Evolutionary conservation across 1,140 invertebrate genomes (phyloP).

Genomic region (Melipona quadrifasciata): DNA sequence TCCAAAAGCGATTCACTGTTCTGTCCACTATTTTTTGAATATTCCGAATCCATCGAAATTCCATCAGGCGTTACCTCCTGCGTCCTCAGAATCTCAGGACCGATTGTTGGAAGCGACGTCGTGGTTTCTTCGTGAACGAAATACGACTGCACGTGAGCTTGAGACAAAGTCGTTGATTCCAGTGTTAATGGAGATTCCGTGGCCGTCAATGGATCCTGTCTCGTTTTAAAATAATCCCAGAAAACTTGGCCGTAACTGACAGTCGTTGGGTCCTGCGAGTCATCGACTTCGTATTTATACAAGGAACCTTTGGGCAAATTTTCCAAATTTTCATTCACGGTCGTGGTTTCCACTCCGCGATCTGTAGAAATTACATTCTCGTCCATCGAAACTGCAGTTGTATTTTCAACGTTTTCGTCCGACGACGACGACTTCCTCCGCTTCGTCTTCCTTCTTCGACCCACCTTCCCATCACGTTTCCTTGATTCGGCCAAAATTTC

Average conservation of each 20-base stretch:
- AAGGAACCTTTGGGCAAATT: neutral
- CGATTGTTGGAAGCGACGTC: constrained; percentile 28
- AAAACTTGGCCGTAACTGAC: constrained; percentile 60
- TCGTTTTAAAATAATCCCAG: constrained; percentile 70
- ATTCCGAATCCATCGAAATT: neutral
- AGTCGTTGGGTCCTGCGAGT: constrained; percentile 25
- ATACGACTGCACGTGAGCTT: constrained; percentile 12
- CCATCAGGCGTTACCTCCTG: neutral
- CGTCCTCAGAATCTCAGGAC: neutral
- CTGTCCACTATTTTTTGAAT: neutral
- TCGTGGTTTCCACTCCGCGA: neutral
- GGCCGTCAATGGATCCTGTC: constrained; percentile 44
- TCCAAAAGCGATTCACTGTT: neutral
- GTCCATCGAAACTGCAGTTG: neutral
- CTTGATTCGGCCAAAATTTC: neutral
- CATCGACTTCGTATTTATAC: neutral
- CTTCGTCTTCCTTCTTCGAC: neutral
- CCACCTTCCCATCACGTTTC: neutral
- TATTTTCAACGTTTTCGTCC: neutral
- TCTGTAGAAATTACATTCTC: neutral
- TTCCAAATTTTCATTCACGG: neutral
- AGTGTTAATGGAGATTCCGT: neutral
- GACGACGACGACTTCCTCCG: neutral
- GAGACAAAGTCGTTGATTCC: constrained; percentile 26
- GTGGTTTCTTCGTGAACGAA: constrained; percentile 9